Evolutionary conservation across 2,888 invertebrate species (phyloP).

Genomic region (Oscheius onirici): DNA sequence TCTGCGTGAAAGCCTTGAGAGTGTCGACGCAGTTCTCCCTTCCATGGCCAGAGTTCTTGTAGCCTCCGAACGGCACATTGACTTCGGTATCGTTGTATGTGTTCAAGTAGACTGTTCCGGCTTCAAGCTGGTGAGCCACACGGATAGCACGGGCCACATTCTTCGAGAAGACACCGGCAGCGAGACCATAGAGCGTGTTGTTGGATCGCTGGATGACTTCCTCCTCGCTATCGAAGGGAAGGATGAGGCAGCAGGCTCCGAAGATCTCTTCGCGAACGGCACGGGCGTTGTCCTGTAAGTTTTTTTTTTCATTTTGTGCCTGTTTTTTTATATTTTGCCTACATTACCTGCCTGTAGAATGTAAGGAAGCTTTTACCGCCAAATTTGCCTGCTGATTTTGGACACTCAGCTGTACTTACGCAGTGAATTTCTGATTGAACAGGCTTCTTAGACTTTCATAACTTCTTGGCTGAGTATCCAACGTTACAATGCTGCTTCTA

Average conservation of each 20-base stretch:
- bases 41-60: constrained; percentile 75
- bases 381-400: too few relatives aligned
- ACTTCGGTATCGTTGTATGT: constrained; percentile 75
- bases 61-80: constrained; percentile 76
- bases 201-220: constrained; percentile 76
- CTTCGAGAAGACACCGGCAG: constrained; percentile 76
- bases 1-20: constrained; percentile 75
- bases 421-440: too few relatives aligned
- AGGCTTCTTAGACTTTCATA: too few relatives aligned
- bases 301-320: neutral
- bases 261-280: constrained; percentile 76
- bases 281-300: constrained; percentile 73
- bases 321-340: neutral
- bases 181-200: constrained; percentile 75
- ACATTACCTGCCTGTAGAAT: too few relatives aligned
- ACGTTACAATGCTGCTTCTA: too few relatives aligned
- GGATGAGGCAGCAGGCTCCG: constrained; percentile 75
- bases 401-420: too few relatives aligned
- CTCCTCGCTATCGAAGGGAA: constrained; percentile 75
- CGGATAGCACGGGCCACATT: constrained; percentile 75
- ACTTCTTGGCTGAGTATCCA: too few relatives aligned
- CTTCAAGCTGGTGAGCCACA: constrained; percentile 74
- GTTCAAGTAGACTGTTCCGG: constrained; percentile 76
- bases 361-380: neutral
- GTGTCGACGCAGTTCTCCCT: constrained; percentile 75